Base-by-base conservation (phyloP, 2,888 invertebrate genomes). In the Galerucella pusilla region DNA sequence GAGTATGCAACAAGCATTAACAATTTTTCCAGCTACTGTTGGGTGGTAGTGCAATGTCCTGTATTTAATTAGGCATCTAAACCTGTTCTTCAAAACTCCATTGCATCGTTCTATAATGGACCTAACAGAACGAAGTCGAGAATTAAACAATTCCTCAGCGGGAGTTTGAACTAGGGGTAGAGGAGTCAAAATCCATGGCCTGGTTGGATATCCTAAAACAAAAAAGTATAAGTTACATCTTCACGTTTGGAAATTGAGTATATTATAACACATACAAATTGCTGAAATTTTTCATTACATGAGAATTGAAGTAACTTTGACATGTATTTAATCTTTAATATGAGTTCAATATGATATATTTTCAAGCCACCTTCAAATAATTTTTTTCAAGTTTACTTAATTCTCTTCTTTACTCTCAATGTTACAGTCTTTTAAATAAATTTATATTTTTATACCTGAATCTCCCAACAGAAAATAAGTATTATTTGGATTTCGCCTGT, bases 1-100 rank as follows among this genome's bases (percentile, higher is more conserved):
- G 10, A 81, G 71, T n/a, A 79, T 68, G 7, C 57, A 59, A 69
- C 81, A 81, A 6, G 82, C 69, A 69, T 80, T 78, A 10, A 80
- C 72, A 54, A 60, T 60, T 60, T 60, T 60, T 46, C 77, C 65
- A 16, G 79, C 75, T 65, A 49, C 68, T 46, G 45, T 71, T 20
- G 80, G 80, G 11, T 28, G 20, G 70, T 81, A 81, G 75, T 80
- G 80, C 14, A 81, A 72, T 1, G 74, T 25, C 76, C 79, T 70
- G 64, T 82, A 78, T 61, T 79, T 80, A 25, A 77, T 70, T 12
- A 81, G 63, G 66, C 80, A 81, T 42, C 78, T 46, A 76, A 80
- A 81, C 16, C 81, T 61, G 65, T 65, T 75, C 71, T 81, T 81
- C 6, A 81, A 66, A 20, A 80, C 71, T 25, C 80, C 78, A 66